Conservation (phyloP, 2,888 invertebrate genomes). For the Drosophila macrospina region DNA sequence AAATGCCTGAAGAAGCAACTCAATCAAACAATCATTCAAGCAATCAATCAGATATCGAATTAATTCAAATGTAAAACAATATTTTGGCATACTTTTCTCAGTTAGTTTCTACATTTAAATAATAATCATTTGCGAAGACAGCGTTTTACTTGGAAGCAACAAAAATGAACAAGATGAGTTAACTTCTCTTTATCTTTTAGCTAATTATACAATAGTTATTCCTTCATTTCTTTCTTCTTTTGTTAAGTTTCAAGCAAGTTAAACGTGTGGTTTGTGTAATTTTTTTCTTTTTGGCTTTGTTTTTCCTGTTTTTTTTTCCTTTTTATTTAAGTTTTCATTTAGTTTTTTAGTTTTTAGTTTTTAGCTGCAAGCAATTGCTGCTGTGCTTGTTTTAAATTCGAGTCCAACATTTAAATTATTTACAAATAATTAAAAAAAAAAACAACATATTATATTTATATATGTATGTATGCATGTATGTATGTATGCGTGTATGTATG, state of each 20-base stretch:
- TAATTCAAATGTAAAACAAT: slow-evolving; percentile 18
- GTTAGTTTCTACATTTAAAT: slow-evolving; percentile 41
- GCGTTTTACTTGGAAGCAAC: slow-evolving; percentile 76
- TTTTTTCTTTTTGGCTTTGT: slow-evolving; percentile 64
- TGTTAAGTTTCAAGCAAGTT: slow-evolving; percentile 35
- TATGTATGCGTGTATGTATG: slow-evolving; percentile 19
- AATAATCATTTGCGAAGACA: slow-evolving; percentile 73
- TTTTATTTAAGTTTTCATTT: slow-evolving; percentile 19
- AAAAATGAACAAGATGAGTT: slow-evolving; percentile 46
- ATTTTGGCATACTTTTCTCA: slow-evolving; percentile 27
- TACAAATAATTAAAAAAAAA: slow-evolving; percentile 74
- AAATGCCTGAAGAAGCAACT: slow-evolving; percentile 33
- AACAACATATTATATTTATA: slow-evolving; percentile 42
- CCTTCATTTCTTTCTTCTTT: slow-evolving; percentile 1
- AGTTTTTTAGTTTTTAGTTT: slow-evolving; percentile 36
- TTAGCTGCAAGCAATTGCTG: slow-evolving; percentile 53
- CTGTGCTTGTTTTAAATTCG: slow-evolving; percentile 74
- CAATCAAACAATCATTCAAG: slow-evolving; percentile 27
- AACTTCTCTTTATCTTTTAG: slow-evolving; percentile 20
- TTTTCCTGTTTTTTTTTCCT: slow-evolving; percentile 34
- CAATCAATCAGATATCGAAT: slow-evolving; percentile 17
- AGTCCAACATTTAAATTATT: slow-evolving; percentile 79
- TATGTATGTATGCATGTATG: slow-evolving; percentile 21
- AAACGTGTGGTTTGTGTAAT: slow-evolving; percentile 33
- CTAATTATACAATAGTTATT: slow-evolving; percentile 48